Evolutionary conservation across 92 coral and sea anemone genomes (phyloP), one percentile per base, ranked within the genome.

Genomic region (Zoanthus sansibaricus): DNA sequence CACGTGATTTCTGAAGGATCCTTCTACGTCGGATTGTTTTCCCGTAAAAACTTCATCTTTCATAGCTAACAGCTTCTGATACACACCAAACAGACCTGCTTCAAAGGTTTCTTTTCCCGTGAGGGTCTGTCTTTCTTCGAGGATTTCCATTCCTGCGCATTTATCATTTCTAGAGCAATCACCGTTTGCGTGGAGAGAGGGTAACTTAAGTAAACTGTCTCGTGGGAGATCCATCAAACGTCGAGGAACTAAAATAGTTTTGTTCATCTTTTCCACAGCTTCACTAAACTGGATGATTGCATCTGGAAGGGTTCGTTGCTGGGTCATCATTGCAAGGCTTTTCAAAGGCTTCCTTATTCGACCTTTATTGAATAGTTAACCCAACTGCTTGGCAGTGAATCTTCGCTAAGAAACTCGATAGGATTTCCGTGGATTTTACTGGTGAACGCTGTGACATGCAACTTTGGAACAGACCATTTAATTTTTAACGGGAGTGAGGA

Each of bases 261-360:
- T 78, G 54, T 76, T 88, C 94, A 91, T 91, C 33, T 88, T 73
- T 0, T 91, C 91, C 1, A 91, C 86, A 20, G 94, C 91, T 83
- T 88, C 83, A 6, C 82, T 77, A 75, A 91, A 91, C 48, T 88
- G 91, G 52, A 80, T 73, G 1, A 91, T 62, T 17, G 68, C 82
- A 32, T 91, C 91, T 25, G 91, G 88, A 1, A 91, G 87, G 70
- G 82, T 91, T 56, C 72, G 74, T 14, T 85, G 54, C 6, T 66
- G 77, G n/a, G 88, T 67, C 94, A 91, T 88, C 54, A 6, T 49
- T 49, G 8, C 54, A 49, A 10, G 8, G 54, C 8, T 4, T 49
- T 7, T 49, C 54, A 7, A 49, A 49, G 6, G 6, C 5, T 9
- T 49, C 6, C 12, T 49, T 49, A 49, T 49, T 49, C n/a, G n/a